These are phyloP conservation scores for Lumbricus terrestris DNA, from an alignment of 2,888 invertebrate species.

Conservation along the genomic window DNA sequence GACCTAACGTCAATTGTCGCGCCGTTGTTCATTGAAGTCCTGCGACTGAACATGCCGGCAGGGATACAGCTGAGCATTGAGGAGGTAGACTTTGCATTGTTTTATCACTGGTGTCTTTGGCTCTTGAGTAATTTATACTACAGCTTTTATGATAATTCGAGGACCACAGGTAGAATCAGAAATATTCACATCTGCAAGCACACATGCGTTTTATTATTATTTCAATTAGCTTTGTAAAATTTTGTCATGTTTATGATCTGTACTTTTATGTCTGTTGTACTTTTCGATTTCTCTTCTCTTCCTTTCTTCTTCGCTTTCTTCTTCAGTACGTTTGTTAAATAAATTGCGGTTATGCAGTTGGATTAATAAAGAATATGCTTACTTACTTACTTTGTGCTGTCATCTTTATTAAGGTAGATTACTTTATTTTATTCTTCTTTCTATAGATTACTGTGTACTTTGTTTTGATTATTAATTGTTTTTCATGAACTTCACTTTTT, in stretches of 20 bases:
- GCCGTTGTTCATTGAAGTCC: slow-evolving; percentile 73
- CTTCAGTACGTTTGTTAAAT: no score
- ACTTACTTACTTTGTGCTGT: background rate
- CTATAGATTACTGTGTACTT: no score
- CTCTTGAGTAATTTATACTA: background rate
- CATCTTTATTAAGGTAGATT: background rate
- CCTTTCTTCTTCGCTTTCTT: background rate
- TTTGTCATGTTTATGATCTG: background rate
- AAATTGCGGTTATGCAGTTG: no score
- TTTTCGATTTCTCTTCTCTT: background rate
- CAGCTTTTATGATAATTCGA: background rate
- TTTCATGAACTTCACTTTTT: no score
- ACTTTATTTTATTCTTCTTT: background rate
- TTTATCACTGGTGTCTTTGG: background rate
- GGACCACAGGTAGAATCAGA: background rate
- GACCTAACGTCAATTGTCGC: slow-evolving; percentile 62
- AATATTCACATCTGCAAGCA: background rate
- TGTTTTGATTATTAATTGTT: no score
- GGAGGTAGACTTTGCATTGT: slow-evolving; percentile 41
- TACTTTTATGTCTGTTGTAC: background rate
- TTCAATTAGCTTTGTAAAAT: background rate
- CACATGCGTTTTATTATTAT: background rate
- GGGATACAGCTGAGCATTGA: slow-evolving; percentile 72
- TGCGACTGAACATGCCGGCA: slow-evolving; percentile 74
- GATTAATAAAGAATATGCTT: no score